Evolutionary conservation across 2,888 invertebrate species (phyloP).

Genomic region (Trachelus tabidus): DNA sequence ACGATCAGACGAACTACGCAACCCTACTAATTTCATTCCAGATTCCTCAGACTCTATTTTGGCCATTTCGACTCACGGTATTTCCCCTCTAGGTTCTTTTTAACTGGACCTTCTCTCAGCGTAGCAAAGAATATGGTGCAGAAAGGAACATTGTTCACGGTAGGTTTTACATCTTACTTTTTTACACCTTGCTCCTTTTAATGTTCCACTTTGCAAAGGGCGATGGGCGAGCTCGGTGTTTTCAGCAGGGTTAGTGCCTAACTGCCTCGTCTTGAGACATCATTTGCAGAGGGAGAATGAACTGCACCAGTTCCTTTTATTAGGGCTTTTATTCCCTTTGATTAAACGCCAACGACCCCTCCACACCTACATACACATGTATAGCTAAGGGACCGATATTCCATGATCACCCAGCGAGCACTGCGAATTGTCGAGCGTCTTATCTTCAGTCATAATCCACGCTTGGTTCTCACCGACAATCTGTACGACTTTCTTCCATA

Average conservation of each 20-base stretch:
- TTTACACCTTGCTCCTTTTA: background rate
- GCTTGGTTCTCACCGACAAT: background rate
- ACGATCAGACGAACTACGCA: background rate
- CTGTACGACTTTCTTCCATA: background rate
- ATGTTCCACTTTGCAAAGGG: background rate
- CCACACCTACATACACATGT: no score
- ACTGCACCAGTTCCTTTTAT: slow-evolving; percentile 19
- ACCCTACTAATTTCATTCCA: background rate
- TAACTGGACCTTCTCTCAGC: no score
- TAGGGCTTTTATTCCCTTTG: slow-evolving; percentile 26
- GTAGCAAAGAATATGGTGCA: no score
- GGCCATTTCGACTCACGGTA: no score
- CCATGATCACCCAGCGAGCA: background rate
- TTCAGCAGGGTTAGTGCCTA: background rate
- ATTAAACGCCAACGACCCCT: slow-evolving; percentile 22
- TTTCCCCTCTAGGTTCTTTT: no score
- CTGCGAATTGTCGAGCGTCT: background rate
- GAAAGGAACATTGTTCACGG: no score
- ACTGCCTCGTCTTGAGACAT: background rate
- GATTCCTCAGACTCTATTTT: no score
- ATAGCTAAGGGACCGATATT: no score
- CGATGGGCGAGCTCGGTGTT: no score
- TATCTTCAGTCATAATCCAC: background rate
- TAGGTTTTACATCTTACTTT: background rate
- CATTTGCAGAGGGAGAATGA: background rate